Conservation (phyloP, 2,888 invertebrate species). For the Melinaea marsaeus region DNA sequence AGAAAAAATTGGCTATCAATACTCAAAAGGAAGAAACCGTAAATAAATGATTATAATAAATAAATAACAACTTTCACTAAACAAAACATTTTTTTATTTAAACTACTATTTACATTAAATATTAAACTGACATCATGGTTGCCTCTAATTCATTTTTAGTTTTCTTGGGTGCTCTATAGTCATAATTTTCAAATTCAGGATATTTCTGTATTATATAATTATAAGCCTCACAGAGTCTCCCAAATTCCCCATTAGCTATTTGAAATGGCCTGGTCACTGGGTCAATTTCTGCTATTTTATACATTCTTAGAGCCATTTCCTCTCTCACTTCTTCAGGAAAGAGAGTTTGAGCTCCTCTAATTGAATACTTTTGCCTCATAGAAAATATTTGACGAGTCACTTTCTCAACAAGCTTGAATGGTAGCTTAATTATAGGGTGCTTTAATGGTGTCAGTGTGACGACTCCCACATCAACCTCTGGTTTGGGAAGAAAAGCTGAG, state of each 20-base stretch:
- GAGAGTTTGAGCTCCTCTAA: slow-evolving; percentile 82
- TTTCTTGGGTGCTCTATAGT: slow-evolving; percentile 80
- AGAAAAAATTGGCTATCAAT: slow-evolving; percentile 25
- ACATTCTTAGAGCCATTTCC: slow-evolving; percentile 82
- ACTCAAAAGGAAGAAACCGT: slow-evolving; percentile 1
- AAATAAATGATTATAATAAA: slow-evolving; percentile 5
- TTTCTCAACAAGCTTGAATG: slow-evolving; percentile 93
- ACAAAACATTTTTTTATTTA: slow-evolving; percentile 29
- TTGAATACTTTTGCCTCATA: slow-evolving; percentile 90
- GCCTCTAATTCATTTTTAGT: slow-evolving; percentile 33
- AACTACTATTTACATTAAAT: slow-evolving; percentile 44
- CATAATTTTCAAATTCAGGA: slow-evolving; percentile 81
- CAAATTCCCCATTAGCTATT: slow-evolving; percentile 87
- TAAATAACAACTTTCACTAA: slow-evolving; percentile 19
- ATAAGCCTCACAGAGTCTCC: slow-evolving; percentile 87
- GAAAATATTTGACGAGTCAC: slow-evolving; percentile 91
- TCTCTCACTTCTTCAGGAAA: slow-evolving; percentile 85
- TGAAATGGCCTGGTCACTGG: slow-evolving; percentile 83
- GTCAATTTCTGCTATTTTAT: slow-evolving; percentile 84
- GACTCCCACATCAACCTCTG: slow-evolving; percentile 97
- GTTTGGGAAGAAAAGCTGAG: slow-evolving; percentile 93
- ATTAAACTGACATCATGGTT: slow-evolving; percentile 27
- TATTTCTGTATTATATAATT: slow-evolving; percentile 82
- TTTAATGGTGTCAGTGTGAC: slow-evolving; percentile 90
- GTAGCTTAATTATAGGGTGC: slow-evolving; percentile 84